Percentiles rank a stretch among this genome's conserved stretches.
phyloP scores from a whole-genome alignment of 2,888 invertebrate genomes.

The Athalia circularis region DNA sequence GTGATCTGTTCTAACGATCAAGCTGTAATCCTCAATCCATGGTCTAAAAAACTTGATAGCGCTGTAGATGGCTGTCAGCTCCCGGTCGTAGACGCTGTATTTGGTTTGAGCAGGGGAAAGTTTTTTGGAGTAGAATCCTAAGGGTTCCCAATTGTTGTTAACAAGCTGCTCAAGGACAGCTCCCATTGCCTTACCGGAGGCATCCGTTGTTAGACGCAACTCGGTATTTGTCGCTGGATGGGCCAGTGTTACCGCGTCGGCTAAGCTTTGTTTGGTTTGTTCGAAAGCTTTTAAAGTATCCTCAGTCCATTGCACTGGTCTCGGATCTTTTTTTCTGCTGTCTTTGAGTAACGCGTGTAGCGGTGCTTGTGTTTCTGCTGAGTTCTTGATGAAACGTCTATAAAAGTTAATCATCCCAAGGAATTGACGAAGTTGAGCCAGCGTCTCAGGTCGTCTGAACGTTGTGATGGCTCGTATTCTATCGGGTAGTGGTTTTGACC shows the following conservation, averaged over 20 bases:
- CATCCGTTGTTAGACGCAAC: slow-evolving; percentile 40
- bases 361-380: slow-evolving; percentile 42
- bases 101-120: slow-evolving; percentile 48
- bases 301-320: not conserved
- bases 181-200: slow-evolving; percentile 46
- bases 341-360: slow-evolving; percentile 24
- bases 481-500: slow-evolving; percentile 45
- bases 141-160: slow-evolving; percentile 43
- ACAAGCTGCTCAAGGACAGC: slow-evolving; percentile 46
- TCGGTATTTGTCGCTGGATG: slow-evolving; percentile 34
- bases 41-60: slow-evolving; percentile 48
- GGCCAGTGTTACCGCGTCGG: not conserved
- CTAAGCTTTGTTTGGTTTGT: slow-evolving; percentile 40
- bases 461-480: slow-evolving; percentile 45
- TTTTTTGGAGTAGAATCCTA: slow-evolving; percentile 48
- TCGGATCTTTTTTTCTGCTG: slow-evolving; percentile 40
- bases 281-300: slow-evolving; percentile 38
- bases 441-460: slow-evolving; percentile 29
- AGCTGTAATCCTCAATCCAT: slow-evolving; percentile 42
- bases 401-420: slow-evolving; percentile 44
- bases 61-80: slow-evolving; percentile 47
- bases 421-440: slow-evolving; percentile 38
- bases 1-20: slow-evolving; percentile 49
- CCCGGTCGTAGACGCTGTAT: slow-evolving; percentile 57
- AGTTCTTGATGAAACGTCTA: slow-evolving; percentile 27